Percentiles rank a stretch among this genome's conserved stretches.
Evolutionary conservation across 2,797 vertebrate species (phyloP).

Genomic region (Staurois parvus): DNA sequence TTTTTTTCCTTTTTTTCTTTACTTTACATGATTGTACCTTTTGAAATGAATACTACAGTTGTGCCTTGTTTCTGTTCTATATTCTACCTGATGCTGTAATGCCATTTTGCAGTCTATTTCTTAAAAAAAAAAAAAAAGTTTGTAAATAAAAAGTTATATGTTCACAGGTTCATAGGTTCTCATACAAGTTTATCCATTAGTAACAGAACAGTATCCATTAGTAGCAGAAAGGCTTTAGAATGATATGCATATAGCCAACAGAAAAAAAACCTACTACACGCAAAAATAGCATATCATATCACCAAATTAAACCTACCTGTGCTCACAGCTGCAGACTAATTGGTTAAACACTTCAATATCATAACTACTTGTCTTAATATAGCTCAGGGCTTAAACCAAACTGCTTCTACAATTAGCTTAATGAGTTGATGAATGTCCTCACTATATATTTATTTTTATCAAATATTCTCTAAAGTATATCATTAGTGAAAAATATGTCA

Average conservation of each 20-base stretch:
- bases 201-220: too few species aligned
- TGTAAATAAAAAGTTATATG: too few species aligned
- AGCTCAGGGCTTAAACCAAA: not conserved
- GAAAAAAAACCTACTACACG: not conserved
- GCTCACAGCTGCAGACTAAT: conserved; percentile 12
- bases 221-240: too few species aligned
- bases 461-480: conserved; percentile 2
- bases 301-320: not conserved
- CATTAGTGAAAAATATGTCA: conserved; percentile 18
- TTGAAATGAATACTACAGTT: too few species aligned
- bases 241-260: not conserved
- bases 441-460: not conserved
- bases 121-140: too few species aligned
- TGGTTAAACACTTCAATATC: not conserved
- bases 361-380: conserved; percentile 10
- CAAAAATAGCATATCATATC: not conserved
- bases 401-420: not conserved
- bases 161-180: too few species aligned
- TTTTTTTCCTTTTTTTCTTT: too few species aligned
- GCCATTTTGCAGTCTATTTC: too few species aligned
- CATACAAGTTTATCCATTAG: too few species aligned
- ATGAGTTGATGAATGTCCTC: conserved; percentile 4
- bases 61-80: too few species aligned
- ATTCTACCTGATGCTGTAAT: too few species aligned
- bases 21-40: too few species aligned